phyloP scores from a whole-genome alignment of 2,113 vertebrate species.

The Cromileptes altivelis region DNA sequence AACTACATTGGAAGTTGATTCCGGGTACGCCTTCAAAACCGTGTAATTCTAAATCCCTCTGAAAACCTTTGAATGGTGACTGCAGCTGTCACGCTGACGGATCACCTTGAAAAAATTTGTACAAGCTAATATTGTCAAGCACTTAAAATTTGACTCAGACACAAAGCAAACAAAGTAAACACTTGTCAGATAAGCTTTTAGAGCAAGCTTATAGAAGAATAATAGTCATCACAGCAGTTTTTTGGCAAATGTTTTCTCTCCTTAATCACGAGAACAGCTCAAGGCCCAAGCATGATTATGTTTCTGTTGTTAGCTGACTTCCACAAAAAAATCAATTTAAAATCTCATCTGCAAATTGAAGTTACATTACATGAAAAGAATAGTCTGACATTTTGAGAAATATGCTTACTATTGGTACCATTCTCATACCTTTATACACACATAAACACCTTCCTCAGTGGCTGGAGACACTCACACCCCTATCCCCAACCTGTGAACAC shows the following conservation, averaged over 20 bases:
- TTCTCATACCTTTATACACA: not conserved
- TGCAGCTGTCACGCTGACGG: conserved; percentile 29
- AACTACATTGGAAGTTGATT: conserved; percentile 1
- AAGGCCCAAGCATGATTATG: not conserved
- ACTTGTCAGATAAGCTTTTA: conserved; percentile 25
- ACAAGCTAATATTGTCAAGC: conserved; percentile 4
- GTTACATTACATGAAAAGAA: not conserved
- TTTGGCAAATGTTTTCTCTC: conserved; percentile 23
- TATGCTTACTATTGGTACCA: not conserved
- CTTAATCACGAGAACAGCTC: conserved; percentile 3
- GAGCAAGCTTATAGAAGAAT: not conserved
- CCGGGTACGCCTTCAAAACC: conserved; percentile 11
- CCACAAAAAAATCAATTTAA: not conserved
- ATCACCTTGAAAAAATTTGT: conserved; percentile 7
- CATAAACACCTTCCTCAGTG: too few species aligned
- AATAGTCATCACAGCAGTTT: conserved; percentile 6
- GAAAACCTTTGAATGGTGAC: not conserved
- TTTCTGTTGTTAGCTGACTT: not conserved
- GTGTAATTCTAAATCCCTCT: conserved; percentile 18
- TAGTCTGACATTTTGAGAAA: not conserved
- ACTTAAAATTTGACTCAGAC: conserved; percentile 31
- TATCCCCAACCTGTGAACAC: too few species aligned
- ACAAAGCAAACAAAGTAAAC: conserved; percentile 10
- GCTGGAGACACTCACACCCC: too few species aligned
- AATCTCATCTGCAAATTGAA: not conserved